Base-by-base conservation (phyloP, 2,113 vertebrate genomes). In the Ptychochromis oligacanthus region DNA sequence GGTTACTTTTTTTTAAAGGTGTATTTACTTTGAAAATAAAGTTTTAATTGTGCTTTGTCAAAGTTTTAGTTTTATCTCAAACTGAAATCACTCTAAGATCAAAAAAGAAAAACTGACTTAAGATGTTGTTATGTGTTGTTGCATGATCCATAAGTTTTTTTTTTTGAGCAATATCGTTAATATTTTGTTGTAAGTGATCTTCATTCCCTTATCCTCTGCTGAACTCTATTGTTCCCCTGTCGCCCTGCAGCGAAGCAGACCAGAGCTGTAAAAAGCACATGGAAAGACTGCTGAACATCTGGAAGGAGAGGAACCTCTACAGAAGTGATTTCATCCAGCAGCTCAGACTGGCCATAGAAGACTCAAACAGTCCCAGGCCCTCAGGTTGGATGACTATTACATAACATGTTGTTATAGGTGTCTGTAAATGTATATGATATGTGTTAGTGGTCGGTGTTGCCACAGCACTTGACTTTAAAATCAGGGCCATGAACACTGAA, bases 211-310 rank as follows among this genome's bases (percentile, higher is more conserved):
- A 54, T 2, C 31, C 1, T 54, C 26, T 36, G 1, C 59, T 81
- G 0, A 52, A 64, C 15, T 75, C 59, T 36, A 1, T 6, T 83
- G 28, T 43, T 64, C 13, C n/a, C 3, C 65, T 31, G 4, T 7
- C 1, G 2, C 6, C 24, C 80, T 86, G 58, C 95, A 99, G 98
- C 92, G 98, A 99, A 87, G 97, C 97, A 87, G 98, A 99, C 2
- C 97, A 98, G 18, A 96, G 95, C 82, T 98, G 97, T 95, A 99
- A 97, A 95, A 99, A 97, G 91, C 97, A 96, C 90, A 96, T 99
- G 97, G 98, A 99, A 92, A 94, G 98, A 85, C 88, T 99, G 91
- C 95, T 99, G 82, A 98, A 97, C 93, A 99, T 99, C 96, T 99
- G 98, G 98, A 98, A 99, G 93, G 98, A 99, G 93, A 95, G 98